Conservation (phyloP, 2,888 invertebrate species). For the Choristoneura rosaceana region DNA sequence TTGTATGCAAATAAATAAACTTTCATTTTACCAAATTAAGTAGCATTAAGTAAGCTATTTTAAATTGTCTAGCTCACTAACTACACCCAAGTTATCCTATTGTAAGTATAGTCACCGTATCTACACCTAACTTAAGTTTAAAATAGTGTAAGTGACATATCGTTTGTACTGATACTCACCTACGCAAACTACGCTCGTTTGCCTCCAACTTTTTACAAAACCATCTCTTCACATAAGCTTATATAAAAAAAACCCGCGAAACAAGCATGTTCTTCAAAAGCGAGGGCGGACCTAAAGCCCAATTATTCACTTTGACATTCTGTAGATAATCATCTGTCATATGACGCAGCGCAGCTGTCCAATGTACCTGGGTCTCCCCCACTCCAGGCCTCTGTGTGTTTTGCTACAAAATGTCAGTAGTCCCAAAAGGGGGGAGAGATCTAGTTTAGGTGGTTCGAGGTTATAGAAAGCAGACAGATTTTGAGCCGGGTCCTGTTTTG, state of each 20-base stretch:
- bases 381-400: slow-evolving; percentile 5
- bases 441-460: slow-evolving; percentile 53
- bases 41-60: too few species aligned
- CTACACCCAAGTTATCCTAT: too few species aligned
- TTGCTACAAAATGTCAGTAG: background rate
- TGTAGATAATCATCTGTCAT: slow-evolving; percentile 85
- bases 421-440: slow-evolving; percentile 46
- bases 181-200: too few species aligned
- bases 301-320: slow-evolving; percentile 84
- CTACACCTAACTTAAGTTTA: too few species aligned
- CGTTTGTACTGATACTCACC: too few species aligned
- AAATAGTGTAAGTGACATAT: too few species aligned
- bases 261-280: slow-evolving; percentile 53
- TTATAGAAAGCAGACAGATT: slow-evolving; percentile 72
- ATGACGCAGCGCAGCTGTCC: slow-evolving; percentile 69
- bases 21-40: too few species aligned
- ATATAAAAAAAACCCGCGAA: background rate
- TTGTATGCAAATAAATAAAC: too few species aligned
- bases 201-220: background rate
- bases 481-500: slow-evolving; percentile 70
- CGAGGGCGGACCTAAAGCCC: slow-evolving; percentile 71
- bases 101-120: too few species aligned
- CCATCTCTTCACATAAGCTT: background rate
- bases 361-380: slow-evolving; percentile 59
- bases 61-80: too few species aligned